Evolutionary conservation across 2,113 vertebrate genomes (phyloP).

Genomic region (Onychorhynchus coronatus): DNA sequence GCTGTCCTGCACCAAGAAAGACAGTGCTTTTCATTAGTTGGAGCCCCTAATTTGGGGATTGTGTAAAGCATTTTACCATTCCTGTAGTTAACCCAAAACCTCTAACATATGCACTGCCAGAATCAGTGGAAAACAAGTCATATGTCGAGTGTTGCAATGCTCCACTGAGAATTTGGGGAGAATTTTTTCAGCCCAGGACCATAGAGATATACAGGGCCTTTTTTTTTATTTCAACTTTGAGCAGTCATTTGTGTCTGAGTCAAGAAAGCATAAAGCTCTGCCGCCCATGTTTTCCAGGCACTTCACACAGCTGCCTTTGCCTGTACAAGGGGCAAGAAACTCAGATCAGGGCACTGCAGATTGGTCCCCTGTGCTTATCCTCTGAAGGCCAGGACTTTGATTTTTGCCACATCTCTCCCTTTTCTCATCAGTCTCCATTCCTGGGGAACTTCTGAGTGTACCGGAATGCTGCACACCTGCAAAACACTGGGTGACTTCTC

Average conservation of each 20-base stretch:
- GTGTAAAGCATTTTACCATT: neutral
- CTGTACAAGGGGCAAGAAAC: fast-evolving
- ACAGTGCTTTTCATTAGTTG: neutral
- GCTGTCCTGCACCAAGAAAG: neutral
- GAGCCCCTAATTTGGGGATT: neutral
- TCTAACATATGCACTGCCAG: neutral
- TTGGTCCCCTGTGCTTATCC: fast-evolving
- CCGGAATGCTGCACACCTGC: neutral
- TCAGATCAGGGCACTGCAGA: neutral
- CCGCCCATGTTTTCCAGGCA: neutral
- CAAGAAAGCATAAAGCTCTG: neutral
- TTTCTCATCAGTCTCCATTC: neutral
- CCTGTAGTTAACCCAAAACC: neutral
- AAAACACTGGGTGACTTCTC: neutral
- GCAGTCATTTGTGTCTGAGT: neutral
- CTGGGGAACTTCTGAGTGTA: neutral
- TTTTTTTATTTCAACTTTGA: neutral
- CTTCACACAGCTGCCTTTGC: fast-evolving
- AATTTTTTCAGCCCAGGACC: neutral
- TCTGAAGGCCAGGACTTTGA: neutral
- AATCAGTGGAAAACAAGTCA: neutral
- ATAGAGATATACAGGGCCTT: neutral
- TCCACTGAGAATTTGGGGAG: neutral
- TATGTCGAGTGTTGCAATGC: neutral
- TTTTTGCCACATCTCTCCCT: neutral